A percentile compares a stretch with the other conserved stretches of the same genome.
Conservation (phyloP, 2,888 invertebrate genomes). For the Lasioglossum calceatum region DNA sequence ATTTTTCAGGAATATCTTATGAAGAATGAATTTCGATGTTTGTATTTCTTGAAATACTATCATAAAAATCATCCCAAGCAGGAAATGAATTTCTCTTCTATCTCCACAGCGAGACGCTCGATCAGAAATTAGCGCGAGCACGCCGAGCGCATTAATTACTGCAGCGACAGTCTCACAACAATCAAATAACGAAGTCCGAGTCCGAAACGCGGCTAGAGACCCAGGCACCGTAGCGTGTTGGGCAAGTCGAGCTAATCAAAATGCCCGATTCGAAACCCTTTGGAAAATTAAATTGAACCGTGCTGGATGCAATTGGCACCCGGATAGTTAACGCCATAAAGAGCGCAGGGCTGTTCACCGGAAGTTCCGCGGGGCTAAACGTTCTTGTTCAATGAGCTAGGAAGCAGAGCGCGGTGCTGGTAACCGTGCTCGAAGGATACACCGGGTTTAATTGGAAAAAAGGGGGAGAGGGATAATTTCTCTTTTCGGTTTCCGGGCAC, state of each 20-base stretch:
- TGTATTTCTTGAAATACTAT: fast-evolving
- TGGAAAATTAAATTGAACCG: constrained; percentile 33
- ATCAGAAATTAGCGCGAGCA: neutral
- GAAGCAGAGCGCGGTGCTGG: constrained; percentile 2
- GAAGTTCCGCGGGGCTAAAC: constrained; percentile 13
- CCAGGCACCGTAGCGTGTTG: no score
- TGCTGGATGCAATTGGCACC: constrained; percentile 18
- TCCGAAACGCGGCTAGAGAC: neutral
- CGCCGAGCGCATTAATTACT: neutral
- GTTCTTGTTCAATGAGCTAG: constrained; percentile 28
- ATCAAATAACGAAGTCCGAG: neutral
- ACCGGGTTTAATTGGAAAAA: constrained; percentile 72
- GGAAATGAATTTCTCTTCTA: neutral
- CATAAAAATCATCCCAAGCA: neutral
- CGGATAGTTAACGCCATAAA: constrained; percentile 37
- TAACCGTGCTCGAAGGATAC: constrained; percentile 36
- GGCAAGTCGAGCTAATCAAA: neutral
- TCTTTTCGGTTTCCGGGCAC: constrained; percentile 56
- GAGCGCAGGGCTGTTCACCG: neutral
- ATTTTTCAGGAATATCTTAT: neutral
- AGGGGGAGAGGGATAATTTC: constrained; percentile 70
- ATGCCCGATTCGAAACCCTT: neutral
- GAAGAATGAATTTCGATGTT: neutral
- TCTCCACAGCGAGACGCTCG: neutral
- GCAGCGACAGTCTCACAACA: neutral